Evolutionary conservation across 1,140 invertebrate species (phyloP), one percentile per base, ranked within the genome.

Genomic region (Oncopeltus fasciatus): DNA sequence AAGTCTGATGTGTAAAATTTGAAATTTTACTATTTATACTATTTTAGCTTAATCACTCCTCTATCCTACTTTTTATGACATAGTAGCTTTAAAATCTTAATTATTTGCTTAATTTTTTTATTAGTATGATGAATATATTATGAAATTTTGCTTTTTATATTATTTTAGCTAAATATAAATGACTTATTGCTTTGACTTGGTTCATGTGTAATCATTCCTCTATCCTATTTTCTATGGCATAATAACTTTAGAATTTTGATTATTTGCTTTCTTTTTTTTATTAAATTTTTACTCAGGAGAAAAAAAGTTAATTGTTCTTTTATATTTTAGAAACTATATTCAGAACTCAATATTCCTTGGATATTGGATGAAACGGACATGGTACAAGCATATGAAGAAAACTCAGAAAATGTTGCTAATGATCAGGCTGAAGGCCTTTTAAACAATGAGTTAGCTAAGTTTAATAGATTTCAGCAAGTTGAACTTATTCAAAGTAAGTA

Each of bases 361-460:
- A 72, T 97, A 33, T 72, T 85, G 5, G 91, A 95, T 75, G 74
- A 78, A 12, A 81, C 85, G 66, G 94, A 98, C 69, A 92, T 89
- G 24, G 87, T 95, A 0, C 81, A 82, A 62, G 81, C 81, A 1
- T 97, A 97, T 74, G 92, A 96, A 76, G 83, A 86, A 68, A 80
- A 85, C 66, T 11, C 28, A 53, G 71, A 70, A 46, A 72, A 78
- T 67, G 77, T 80, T 2, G 81, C 82, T 57, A 88, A 90, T 70
- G 87, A 90, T 69, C 81, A 83, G 70, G 87, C n/a, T n/a, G n/a
- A n/a, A n/a, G n/a, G n/a, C n/a, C n/a, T n/a, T n/a, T n/a, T n/a
- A 85, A 16, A 66, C 16, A 18, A 29, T 4, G 78, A 90, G 70
- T 76, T 83, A 67, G 86, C 86, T 12, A 74, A 91, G 27, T 85